Base-by-base conservation (phyloP, 2,113 vertebrate genomes). In the Sciurus niger region DNA sequence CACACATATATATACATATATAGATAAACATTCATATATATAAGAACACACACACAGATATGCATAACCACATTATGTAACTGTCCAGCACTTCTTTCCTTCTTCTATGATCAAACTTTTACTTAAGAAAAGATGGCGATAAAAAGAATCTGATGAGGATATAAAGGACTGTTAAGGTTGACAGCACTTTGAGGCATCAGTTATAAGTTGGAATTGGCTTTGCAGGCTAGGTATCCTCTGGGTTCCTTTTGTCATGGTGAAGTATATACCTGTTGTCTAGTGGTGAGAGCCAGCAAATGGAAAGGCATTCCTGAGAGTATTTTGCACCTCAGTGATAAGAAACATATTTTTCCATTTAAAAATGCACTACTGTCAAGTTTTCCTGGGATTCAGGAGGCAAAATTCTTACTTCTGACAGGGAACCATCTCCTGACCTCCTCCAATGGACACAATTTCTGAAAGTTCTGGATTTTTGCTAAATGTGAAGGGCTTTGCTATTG, bases 221-320 rank as follows among this genome's bases (percentile, higher is more conserved):
- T 84, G 12, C 30, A 72, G 40, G 12, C 79, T n/a, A 4, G 37
- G 6, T 6, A 53, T 13, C n/a, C 58, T 91, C 77, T n/a, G 68
- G 40, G 8, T 6, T 16, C 9, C 40, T 95, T 17, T 4, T 55
- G 8, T 34, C 43, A 48, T 3, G 46, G 12, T 7, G 85, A 34
- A 58, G 32, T 34, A 16, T 12, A 63, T 0, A 8, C 30, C 72
- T 79, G 43, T 73, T 83, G 10, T 72, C 78, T 46, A 17, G 28
- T 84, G 88, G 90, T 78, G 51, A 85, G 40, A 90, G n/a, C 43
- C 37, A 93, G 46, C 63, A 94, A 94, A 84, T 68, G 40, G 2
- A 55, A 83, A 30, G 55, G 24, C 2, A 65, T 67, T 86, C 53
- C 87, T 30, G 8, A 94, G 68, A 73, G 3, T 70, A 68, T 68